Evolutionary conservation across 2,797 vertebrate species (phyloP).

Genomic region (Lepilemur septentrionalis): DNA sequence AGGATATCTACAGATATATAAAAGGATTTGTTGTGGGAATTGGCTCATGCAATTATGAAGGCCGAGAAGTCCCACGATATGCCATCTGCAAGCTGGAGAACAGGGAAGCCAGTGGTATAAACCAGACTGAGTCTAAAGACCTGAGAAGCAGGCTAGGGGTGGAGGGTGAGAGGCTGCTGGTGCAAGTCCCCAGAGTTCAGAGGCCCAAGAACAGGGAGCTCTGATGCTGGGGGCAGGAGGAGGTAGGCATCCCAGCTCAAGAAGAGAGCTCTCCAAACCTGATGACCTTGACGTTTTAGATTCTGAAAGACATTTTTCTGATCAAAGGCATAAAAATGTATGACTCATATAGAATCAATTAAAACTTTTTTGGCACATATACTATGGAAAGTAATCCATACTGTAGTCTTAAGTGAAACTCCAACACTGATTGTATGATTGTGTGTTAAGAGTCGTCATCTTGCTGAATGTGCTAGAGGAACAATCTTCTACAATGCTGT

Average conservation of each 20-base stretch:
- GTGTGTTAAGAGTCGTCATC: constrained; percentile 48
- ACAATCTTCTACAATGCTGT: not conserved
- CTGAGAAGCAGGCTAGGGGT: not conserved
- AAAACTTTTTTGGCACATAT: constrained; percentile 75
- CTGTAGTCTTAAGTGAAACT: constrained; percentile 39
- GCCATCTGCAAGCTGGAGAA: not conserved
- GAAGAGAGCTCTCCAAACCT: not conserved
- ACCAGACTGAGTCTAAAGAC: not conserved
- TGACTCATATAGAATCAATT: constrained; percentile 74
- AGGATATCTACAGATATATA: not conserved
- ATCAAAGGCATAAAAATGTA: constrained; percentile 59
- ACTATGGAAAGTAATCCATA: constrained; percentile 61
- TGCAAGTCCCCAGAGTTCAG: not conserved
- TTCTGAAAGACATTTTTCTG: constrained; percentile 62
- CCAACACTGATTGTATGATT: constrained; percentile 38
- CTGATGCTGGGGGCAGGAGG: not conserved
- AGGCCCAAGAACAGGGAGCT: not conserved
- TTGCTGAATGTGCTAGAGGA: constrained; percentile 41
- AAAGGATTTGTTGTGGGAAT: not conserved
- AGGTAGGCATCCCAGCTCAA: not conserved
- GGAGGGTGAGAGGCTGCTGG: not conserved
- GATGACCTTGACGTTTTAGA: not conserved
- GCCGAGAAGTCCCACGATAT: not conserved
- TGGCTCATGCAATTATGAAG: not conserved
- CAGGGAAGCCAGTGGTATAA: not conserved